Evolutionary conservation across 2,797 vertebrate genomes (phyloP).

Genomic region (Pogonophryne albipinna): DNA sequence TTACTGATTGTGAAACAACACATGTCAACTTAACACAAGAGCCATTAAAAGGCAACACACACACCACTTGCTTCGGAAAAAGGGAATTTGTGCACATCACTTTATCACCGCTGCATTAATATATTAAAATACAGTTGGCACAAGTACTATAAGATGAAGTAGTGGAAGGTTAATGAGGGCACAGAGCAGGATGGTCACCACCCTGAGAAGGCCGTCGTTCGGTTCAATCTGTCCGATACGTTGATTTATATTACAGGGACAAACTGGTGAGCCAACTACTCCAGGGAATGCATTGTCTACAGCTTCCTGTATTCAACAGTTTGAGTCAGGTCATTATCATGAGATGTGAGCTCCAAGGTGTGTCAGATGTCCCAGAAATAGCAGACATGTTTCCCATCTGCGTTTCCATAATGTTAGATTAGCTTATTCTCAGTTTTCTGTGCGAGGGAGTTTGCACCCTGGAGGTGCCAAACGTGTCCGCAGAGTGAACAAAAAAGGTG

Average conservation of each 20-base stretch:
- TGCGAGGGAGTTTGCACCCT: too few relatives aligned
- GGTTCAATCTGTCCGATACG: conserved; percentile 21
- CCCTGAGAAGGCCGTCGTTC: conserved; percentile 38
- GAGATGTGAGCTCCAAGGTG: conserved; percentile 16
- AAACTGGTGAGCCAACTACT: conserved; percentile 18
- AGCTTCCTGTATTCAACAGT: conserved; percentile 47
- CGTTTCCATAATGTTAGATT: not conserved
- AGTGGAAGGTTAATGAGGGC: conserved; percentile 37
- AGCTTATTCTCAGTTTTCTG: too few relatives aligned
- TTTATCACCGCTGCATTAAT: too few relatives aligned
- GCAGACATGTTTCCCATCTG: conserved; percentile 17
- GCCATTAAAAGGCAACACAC: too few relatives aligned
- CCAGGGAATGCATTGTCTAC: conserved; percentile 58
- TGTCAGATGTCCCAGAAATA: conserved; percentile 24
- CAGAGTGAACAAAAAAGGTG: not conserved
- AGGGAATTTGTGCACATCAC: too few relatives aligned
- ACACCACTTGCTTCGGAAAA: too few relatives aligned
- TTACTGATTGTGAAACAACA: conserved; percentile 13
- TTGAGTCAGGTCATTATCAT: conserved; percentile 14
- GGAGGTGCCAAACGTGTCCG: not conserved
- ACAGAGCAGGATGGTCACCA: conserved; percentile 56
- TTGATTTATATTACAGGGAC: conserved; percentile 37
- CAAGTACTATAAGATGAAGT: not conserved
- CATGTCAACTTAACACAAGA: conserved; percentile 15
- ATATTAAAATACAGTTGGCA: not conserved